Percentiles rank a stretch among this genome's conserved stretches.
phyloP scores from a whole-genome alignment of 2,797 vertebrate genomes.

The Oreortyx pictus region DNA sequence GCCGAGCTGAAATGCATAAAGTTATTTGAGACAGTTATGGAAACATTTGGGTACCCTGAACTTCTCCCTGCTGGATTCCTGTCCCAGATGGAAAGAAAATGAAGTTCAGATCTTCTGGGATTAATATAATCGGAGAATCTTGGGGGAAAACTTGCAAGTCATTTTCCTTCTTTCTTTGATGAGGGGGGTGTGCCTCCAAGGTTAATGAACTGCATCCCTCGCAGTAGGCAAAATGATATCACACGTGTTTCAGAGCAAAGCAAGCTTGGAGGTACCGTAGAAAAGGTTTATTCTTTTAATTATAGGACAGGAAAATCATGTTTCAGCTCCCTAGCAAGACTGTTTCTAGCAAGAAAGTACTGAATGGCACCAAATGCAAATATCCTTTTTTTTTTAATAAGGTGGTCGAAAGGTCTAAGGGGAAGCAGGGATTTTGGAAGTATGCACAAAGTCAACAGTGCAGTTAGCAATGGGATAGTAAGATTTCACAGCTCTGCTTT shows the following conservation, averaged over 20 bases:
- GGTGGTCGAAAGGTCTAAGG: constrained; percentile 79
- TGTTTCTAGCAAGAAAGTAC: constrained; percentile 28
- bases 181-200: neutral
- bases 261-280: constrained; percentile 11
- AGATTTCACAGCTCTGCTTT: constrained; percentile 82
- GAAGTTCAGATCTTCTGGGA: constrained; percentile 77
- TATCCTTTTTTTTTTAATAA: constrained; percentile 42
- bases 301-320: constrained; percentile 61
- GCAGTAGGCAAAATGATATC: constrained; percentile 59
- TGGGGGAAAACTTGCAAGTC: neutral
- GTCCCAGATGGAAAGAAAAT: constrained; percentile 76
- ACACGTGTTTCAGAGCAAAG: constrained; percentile 12
- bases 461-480: constrained; percentile 81
- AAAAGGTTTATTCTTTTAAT: constrained; percentile 74
- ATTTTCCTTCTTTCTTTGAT: constrained; percentile 43
- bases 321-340: constrained; percentile 51
- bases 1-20: constrained; percentile 48
- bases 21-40: constrained; percentile 67
- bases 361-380: constrained; percentile 75
- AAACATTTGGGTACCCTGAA: constrained; percentile 74
- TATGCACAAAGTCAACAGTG: constrained; percentile 82
- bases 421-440: constrained; percentile 82
- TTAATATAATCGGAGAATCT: constrained; percentile 73
- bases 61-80: constrained; percentile 72
- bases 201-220: constrained; percentile 65